A percentile compares a stretch with the other conserved stretches of the same genome.
phyloP scores from a whole-genome alignment of 2,113 vertebrate species.

The Oreochromis aureus region DNA sequence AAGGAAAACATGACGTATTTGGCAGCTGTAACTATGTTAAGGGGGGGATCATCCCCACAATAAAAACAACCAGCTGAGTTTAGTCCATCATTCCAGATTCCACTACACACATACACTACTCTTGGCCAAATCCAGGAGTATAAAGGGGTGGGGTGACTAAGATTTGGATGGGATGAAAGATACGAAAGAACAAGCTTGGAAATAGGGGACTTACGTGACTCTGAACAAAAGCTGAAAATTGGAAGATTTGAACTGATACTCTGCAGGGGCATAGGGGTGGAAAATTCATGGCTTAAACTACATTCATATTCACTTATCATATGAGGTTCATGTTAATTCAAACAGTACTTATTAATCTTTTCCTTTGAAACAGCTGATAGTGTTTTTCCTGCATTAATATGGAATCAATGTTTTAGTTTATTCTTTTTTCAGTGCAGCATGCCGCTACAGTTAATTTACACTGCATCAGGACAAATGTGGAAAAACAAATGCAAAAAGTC shows the following conservation, averaged over 20 bases:
- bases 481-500: background rate
- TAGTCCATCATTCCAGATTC: constrained; percentile 46
- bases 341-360: background rate
- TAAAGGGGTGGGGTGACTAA: background rate
- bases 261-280: background rate
- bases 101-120: constrained; percentile 15
- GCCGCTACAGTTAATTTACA: background rate
- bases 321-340: background rate
- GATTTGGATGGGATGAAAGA: constrained; percentile 5
- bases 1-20: constrained; percentile 55
- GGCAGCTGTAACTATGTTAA: constrained; percentile 60
- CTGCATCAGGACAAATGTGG: background rate
- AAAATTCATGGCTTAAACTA: background rate
- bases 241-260: background rate
- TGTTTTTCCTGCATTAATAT: background rate
- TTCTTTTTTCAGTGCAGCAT: background rate
- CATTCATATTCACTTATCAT: background rate
- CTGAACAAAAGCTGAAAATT: background rate
- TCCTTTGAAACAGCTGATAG: background rate
- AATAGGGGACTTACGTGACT: constrained; percentile 7
- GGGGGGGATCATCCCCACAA: constrained; percentile 28
- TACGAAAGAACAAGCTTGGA: background rate
- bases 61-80: constrained; percentile 64
- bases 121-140: constrained; percentile 4
- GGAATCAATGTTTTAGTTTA: background rate